These are phyloP conservation scores for Spinus olivaceus DNA, from an alignment of 2,797 vertebrate species.

Conservation along the genomic window DNA sequence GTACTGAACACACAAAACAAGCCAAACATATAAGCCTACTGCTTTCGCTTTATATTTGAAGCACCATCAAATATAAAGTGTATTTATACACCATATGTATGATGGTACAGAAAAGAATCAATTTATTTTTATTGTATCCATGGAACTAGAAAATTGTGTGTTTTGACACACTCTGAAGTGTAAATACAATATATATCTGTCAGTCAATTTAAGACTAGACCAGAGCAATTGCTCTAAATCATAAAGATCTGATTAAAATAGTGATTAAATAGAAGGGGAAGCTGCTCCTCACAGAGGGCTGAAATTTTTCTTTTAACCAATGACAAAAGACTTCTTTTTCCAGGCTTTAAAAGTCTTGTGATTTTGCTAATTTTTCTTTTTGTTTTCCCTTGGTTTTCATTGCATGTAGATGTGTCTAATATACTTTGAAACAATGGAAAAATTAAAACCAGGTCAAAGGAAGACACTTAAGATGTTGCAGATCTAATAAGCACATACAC, in stretches of 20 bases:
- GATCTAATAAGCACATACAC: not conserved
- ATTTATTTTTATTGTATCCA: not conserved
- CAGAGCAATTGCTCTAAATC: not conserved
- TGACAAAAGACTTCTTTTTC: not conserved
- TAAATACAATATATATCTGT: not conserved
- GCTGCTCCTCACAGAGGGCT: not conserved
- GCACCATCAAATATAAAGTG: not conserved
- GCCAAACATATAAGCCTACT: not conserved
- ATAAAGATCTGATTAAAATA: not conserved
- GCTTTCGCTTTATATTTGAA: not conserved
- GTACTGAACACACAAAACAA: not conserved
- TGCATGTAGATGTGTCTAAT: not conserved
- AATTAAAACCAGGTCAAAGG: not conserved
- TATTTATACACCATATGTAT: too few species aligned
- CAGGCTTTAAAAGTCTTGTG: not conserved
- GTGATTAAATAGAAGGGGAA: not conserved
- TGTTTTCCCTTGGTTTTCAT: not conserved
- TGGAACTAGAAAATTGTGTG: not conserved
- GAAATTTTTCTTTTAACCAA: not conserved
- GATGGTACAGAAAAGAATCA: not conserved
- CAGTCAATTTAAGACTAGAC: not conserved
- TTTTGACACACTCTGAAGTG: not conserved
- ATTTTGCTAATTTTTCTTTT: not conserved
- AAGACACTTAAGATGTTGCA: not conserved
- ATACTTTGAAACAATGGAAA: not conserved